Conservation (phyloP, 2,888 invertebrate species). For the Oxyteleia sp. region DNA sequence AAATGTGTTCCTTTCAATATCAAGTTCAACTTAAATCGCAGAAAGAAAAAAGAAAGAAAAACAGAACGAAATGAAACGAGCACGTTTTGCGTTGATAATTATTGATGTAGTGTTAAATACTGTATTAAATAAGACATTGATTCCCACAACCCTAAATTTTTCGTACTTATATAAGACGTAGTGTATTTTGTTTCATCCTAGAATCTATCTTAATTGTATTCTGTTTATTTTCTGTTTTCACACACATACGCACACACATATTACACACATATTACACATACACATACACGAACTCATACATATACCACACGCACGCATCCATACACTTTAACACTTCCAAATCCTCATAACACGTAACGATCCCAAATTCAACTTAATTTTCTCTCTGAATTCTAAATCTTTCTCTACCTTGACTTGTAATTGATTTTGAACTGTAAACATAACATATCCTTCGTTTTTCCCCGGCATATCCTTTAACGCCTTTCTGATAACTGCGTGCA, state of each 20-base stretch:
- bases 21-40: not conserved
- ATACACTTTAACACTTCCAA: too few species aligned
- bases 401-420: conserved; percentile 72
- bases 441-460: conserved; percentile 75
- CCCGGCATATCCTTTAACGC: conserved; percentile 81
- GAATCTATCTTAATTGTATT: conserved; percentile 73
- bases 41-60: not conserved
- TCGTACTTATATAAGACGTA: too few species aligned
- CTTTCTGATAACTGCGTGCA: conserved; percentile 85
- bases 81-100: conserved; percentile 10
- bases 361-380: not conserved
- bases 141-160: too few species aligned
- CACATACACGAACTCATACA: conserved; percentile 75
- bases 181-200: too few species aligned
- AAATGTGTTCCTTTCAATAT: too few species aligned
- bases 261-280: too few species aligned
- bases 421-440: conserved; percentile 67
- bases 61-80: not conserved
- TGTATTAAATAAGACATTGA: too few species aligned
- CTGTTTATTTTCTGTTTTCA: conserved; percentile 75
- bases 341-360: too few species aligned
- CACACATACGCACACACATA: too few species aligned
- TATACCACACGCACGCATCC: conserved; percentile 70
- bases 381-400: conserved; percentile 66
- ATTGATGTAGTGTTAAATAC: conserved; percentile 5